These are phyloP conservation scores for Odobenus rosmarus DNA, from an alignment of 2,113 vertebrate species.

Conservation along the genomic window DNA sequence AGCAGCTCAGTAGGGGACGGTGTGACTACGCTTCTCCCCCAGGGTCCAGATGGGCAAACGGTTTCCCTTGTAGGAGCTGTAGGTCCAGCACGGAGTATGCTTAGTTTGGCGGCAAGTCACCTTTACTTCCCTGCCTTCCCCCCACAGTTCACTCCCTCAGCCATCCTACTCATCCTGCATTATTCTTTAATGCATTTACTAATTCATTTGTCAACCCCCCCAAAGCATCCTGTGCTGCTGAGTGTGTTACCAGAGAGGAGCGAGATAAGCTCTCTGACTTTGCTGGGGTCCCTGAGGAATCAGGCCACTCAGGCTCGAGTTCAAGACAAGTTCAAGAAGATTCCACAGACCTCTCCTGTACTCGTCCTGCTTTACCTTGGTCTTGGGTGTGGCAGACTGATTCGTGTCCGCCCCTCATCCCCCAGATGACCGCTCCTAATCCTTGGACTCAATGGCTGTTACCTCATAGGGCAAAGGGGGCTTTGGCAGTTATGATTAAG, in stretches of 20 bases:
- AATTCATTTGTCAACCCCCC: not conserved
- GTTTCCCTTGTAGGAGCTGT: not conserved
- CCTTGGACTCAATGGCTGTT: not conserved
- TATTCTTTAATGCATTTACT: not conserved
- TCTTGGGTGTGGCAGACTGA: not conserved
- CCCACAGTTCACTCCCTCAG: not conserved
- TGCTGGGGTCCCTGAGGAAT: not conserved
- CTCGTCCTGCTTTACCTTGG: not conserved
- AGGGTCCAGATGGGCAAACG: not conserved
- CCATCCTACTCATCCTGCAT: not conserved
- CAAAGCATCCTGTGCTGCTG: no score
- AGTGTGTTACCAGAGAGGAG: not conserved
- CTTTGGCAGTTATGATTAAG: not conserved
- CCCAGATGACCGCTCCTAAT: not conserved
- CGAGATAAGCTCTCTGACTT: rapidly evolving
- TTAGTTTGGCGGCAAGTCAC: not conserved
- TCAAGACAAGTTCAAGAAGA: not conserved
- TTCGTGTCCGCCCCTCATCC: not conserved
- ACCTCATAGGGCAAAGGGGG: not conserved
- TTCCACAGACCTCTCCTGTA: rapidly evolving
- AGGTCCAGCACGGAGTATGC: no score
- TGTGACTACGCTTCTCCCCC: rapidly evolving
- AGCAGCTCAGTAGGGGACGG: not conserved
- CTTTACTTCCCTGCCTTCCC: not conserved
- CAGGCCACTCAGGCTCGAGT: not conserved